Percentiles rank a stretch among this genome's conserved stretches.
Conservation (phyloP, 2,113 vertebrate species). For the Cichladusa arquata region DNA sequence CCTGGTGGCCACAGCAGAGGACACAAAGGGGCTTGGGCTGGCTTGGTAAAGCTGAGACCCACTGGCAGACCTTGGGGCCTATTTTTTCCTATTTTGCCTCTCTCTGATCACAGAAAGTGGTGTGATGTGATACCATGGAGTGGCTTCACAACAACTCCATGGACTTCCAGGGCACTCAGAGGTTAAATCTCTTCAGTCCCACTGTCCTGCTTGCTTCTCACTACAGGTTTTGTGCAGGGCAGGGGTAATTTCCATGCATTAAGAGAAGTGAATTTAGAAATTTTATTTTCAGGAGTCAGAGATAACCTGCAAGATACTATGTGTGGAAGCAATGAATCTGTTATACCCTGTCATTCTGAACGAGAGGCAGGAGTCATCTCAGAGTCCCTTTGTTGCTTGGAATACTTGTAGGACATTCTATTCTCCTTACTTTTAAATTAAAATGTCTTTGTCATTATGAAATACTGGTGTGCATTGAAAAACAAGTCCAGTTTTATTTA, state of each 20-base stretch:
- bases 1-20: neutral
- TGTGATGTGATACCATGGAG: neutral
- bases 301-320: neutral
- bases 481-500: neutral
- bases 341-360: neutral
- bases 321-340: neutral
- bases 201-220: neutral
- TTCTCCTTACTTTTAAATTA: conserved; percentile 9
- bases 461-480: neutral
- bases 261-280: neutral
- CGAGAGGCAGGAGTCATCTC: neutral
- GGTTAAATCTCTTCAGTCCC: neutral
- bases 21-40: neutral
- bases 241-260: neutral
- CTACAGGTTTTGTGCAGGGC: neutral
- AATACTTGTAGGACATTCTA: neutral
- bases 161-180: neutral
- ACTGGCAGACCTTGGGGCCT: neutral
- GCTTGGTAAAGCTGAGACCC: neutral
- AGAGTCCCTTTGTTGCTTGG: neutral
- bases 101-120: neutral
- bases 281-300: conserved; percentile 11
- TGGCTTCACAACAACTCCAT: neutral
- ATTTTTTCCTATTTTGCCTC: neutral
- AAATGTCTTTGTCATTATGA: conserved; percentile 2